Conservation (phyloP, 2,888 invertebrate genomes). For the Minunthozetes semirufus region DNA sequence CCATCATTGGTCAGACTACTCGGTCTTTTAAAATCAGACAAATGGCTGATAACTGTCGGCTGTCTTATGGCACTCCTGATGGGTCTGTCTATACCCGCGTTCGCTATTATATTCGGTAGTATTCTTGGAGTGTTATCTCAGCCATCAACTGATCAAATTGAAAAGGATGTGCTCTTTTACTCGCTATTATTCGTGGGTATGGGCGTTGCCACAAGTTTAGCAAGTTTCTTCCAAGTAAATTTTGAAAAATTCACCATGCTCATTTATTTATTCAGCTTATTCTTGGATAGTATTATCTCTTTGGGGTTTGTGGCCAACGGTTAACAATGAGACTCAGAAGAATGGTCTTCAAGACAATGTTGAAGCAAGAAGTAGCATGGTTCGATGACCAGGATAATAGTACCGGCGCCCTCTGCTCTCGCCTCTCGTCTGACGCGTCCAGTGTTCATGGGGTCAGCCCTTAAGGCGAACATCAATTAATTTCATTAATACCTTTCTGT, state of each 20-base stretch:
- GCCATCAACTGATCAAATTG: conserved; percentile 54
- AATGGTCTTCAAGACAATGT: conserved; percentile 49
- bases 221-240: conserved; percentile 60
- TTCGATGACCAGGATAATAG: conserved; percentile 49
- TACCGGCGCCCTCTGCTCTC: conserved; percentile 48
- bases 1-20: conserved; percentile 22
- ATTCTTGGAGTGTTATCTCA: conserved; percentile 59
- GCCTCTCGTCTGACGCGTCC: conserved; percentile 51
- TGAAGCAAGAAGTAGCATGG: conserved; percentile 50
- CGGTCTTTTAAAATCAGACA: conserved; percentile 26
- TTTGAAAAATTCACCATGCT: background rate
- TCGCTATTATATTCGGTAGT: conserved; percentile 66
- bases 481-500: no score
- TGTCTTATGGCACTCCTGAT: conserved; percentile 59
- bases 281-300: conserved; percentile 15
- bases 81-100: conserved; percentile 66
- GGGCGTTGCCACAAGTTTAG: conserved; percentile 59
- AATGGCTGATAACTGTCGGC: conserved; percentile 53
- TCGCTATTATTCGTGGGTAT: conserved; percentile 61
- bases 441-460: conserved; percentile 53
- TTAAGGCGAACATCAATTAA: no score
- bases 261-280: no score
- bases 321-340: conserved; percentile 47
- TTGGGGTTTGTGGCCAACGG: conserved; percentile 45
- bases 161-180: conserved; percentile 57